These are phyloP conservation scores for Eristalinus aeneus DNA, from an alignment of 2,888 invertebrate genomes.

Conservation along the genomic window DNA sequence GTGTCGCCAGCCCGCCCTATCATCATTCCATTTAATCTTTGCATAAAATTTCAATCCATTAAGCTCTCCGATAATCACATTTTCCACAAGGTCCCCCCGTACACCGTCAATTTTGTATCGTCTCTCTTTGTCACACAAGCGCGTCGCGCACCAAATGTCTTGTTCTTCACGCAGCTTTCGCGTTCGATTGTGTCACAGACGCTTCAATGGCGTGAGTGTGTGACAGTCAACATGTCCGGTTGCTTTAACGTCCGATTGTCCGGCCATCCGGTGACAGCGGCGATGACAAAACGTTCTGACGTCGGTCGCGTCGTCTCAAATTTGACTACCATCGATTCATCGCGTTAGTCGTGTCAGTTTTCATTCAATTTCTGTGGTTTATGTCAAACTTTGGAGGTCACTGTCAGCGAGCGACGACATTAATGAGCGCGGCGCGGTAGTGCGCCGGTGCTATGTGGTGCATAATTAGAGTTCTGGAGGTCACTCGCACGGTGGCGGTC, in stretches of 20 bases:
- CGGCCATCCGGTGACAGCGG: background rate
- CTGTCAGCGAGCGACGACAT: background rate
- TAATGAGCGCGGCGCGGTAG: background rate
- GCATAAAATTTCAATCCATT: conserved; percentile 39
- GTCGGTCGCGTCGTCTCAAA: background rate
- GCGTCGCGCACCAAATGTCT: background rate
- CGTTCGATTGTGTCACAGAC: background rate
- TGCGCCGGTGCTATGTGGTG: conserved; percentile 13
- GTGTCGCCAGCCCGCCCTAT: background rate
- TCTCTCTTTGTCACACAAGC: background rate
- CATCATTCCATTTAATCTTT: conserved; percentile 7
- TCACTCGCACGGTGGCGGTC: conserved; percentile 37
- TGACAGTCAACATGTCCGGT: background rate
- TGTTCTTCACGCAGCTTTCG: background rate
- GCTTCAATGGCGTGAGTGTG: background rate
- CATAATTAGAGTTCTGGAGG: conserved; percentile 49
- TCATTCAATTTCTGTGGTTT: background rate
- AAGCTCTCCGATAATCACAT: conserved; percentile 13
- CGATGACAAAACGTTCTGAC: background rate
- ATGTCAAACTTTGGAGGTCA: background rate
- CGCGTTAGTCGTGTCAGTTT: background rate
- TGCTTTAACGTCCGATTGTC: background rate
- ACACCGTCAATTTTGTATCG: background rate
- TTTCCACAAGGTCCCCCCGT: conserved; percentile 4
- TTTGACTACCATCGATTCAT: background rate